Conservation (phyloP, 2,113 vertebrate species). For the Chrysemys picta region DNA sequence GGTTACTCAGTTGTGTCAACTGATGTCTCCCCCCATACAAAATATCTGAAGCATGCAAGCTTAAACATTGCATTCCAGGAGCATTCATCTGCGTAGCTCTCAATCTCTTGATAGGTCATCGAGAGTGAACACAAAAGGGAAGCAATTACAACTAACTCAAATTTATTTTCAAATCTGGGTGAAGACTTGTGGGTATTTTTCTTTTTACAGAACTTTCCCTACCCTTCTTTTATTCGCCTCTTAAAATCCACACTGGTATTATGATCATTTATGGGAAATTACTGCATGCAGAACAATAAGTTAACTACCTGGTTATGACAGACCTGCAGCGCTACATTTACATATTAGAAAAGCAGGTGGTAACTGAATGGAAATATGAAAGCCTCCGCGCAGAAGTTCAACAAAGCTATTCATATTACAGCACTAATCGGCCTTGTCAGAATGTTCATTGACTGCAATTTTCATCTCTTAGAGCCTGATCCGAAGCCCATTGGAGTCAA, state of each 20-base stretch:
- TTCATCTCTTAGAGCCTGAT: neutral
- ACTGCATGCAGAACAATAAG: neutral
- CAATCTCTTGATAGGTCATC: neutral
- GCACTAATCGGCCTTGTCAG: neutral
- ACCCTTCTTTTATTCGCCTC: neutral
- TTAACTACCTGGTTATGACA: neutral
- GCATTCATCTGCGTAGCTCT: neutral
- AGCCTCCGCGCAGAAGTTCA: neutral
- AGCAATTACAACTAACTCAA: neutral
- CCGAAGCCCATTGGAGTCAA: neutral
- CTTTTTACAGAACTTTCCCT: neutral
- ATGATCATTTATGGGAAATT: neutral
- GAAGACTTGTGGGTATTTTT: neutral
- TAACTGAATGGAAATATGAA: neutral
- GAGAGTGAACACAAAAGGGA: neutral
- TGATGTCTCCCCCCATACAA: neutral
- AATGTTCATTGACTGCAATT: rapidly evolving
- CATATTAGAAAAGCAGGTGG: neutral
- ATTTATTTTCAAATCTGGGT: neutral
- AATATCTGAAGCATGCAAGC: neutral
- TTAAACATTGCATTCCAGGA: neutral
- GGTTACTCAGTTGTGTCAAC: neutral
- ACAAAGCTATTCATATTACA: rapidly evolving
- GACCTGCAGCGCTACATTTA: neutral
- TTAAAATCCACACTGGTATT: neutral